Base-by-base conservation (phyloP, 2,797 vertebrate genomes). In the Melanotaenia trifasciata region DNA sequence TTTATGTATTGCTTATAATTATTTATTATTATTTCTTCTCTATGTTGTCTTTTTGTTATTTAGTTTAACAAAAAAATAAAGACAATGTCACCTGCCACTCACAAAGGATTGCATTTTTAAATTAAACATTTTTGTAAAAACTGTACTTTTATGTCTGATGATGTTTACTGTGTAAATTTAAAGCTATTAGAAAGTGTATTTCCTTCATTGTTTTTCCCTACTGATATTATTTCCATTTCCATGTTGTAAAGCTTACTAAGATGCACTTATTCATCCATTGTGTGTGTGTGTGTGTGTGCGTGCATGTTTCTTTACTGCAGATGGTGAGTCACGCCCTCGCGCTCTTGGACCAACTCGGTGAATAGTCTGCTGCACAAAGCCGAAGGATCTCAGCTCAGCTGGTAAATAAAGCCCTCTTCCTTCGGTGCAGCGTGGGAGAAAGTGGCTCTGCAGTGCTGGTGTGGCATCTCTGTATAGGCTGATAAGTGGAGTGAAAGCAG, bases 401-500 rank as follows among this genome's bases (percentile, higher is more conserved):
- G 64, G 77, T 84, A 72, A 92, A 87, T 85, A 90, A 81, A 86
- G 72, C 85, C 85, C 50, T 79, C 80, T 89, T 74, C 83, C 78
- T 58, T 73, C 60, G 54, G 50, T 68, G 28, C 81, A 82, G 81
- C 64, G 78, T 91, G 89, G 85, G 89, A 90, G 90, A 91, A 88
- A 90, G 86, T 81, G 79, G 67, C 67, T 38, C 82, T 62, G 73
- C 62, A 24, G 81, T 33, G 80, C 80, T 59, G 84, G 65, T 73
- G 78, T 78, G 81, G 85, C 47, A 85, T 91, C 72, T 73, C 77
- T 36, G 75, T 68, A 50, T 13, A 58, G 87, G 64, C 83, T 72
- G 90, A 93, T 93, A 93, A 90, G 83, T 58, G 78, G 76, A 88
- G 83, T 86, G 85, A 87, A 87, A 90, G 81, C 81, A 4, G 82